Evolutionary conservation across 2,888 invertebrate species (phyloP), one percentile per base, ranked within the genome.

Genomic region (Drosophila niveifrons): DNA sequence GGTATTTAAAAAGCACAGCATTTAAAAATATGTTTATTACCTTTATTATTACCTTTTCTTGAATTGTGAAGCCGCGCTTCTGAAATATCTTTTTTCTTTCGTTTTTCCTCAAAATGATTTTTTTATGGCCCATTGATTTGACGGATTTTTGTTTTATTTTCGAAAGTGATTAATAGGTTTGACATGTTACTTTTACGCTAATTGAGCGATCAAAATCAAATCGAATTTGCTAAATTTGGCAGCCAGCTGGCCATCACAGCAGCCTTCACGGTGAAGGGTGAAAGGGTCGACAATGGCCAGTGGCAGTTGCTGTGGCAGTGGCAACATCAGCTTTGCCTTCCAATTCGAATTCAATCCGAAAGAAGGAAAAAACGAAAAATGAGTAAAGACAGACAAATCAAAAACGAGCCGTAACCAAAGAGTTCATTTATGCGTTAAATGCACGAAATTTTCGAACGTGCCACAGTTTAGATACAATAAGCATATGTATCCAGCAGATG

Each of bases 151-250:
- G 44, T 43, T 68, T 66, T 61, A 63, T 69, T 83, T 87, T 78
- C 55, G 78, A 86, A 86, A 86, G 85, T 86, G 89, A 86, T 86
- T 86, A 86, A 86, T 86, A 71, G 85, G 53, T 89, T 86, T 89
- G 85, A 89, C 85, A 86, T 89, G 85, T 89, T 86, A 82, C 88
- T 87, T 84, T 84, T 85, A 85, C 88, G 89, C 84, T 86, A 86
- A 86, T 86, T 86, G 89, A 86, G 85, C 89, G 89, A 86, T 89
- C 85, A 86, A 89, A 86, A 87, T 88, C 83, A 71, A 88, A 80
- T 87, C 80, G 74, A 77, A 87, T 81, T 79, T 69, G 81, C 78
- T 77, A 80, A 80, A 82, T 76, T 80, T 77, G 77, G 72, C 80
- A 71, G 79, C 68, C 81, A 72, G 67, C 78, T 74, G 79, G 70